A percentile compares a stretch with the other conserved stretches of the same genome.
phyloP scores from a whole-genome alignment of 2,797 vertebrate species.

The Darevskia nairensis region DNA sequence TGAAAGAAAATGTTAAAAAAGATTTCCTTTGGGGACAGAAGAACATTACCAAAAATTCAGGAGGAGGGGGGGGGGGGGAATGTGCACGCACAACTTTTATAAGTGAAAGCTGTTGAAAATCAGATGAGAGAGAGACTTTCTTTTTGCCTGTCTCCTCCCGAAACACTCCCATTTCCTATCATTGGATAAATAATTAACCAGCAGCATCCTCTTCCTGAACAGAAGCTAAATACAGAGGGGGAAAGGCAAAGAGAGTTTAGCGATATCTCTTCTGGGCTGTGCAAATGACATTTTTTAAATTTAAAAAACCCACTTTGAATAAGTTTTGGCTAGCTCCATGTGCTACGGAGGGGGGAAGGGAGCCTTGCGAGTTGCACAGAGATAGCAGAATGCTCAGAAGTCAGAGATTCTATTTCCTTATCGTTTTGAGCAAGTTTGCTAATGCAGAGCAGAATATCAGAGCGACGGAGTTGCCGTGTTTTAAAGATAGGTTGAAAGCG shows the following conservation, averaged over 20 bases:
- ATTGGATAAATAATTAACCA: constrained; percentile 76
- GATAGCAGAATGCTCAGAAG: constrained; percentile 25
- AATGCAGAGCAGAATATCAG: constrained; percentile 26
- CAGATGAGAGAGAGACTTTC: constrained; percentile 47
- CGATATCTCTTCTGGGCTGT: constrained; percentile 26
- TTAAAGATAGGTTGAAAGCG: constrained; percentile 50
- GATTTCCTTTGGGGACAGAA: constrained; percentile 49
- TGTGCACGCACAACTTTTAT: constrained; percentile 6
- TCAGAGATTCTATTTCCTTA: constrained; percentile 58
- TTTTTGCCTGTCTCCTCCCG: constrained; percentile 35
- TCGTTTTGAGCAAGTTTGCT: constrained; percentile 18
- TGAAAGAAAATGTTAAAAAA: constrained; percentile 69
- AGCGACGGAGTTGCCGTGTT: constrained; percentile 8
- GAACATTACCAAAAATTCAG: constrained; percentile 65
- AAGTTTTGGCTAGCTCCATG: constrained; percentile 19
- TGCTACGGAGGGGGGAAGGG: constrained; percentile 7
- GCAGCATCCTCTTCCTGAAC: constrained; percentile 56
- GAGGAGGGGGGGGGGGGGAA: constrained; percentile 55
- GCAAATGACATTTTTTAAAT: constrained; percentile 19
- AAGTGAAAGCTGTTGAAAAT: constrained; percentile 52
- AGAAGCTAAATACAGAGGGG: constrained; percentile 56
- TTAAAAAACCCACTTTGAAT: constrained; percentile 27
- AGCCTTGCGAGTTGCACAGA: constrained; percentile 5
- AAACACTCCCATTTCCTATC: constrained; percentile 47
- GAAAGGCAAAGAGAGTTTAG: constrained; percentile 33